Percentiles rank a stretch among this genome's conserved stretches.
These are phyloP conservation scores for Melieria picta DNA, from an alignment of 2,888 invertebrate genomes.

Conservation along the genomic window DNA sequence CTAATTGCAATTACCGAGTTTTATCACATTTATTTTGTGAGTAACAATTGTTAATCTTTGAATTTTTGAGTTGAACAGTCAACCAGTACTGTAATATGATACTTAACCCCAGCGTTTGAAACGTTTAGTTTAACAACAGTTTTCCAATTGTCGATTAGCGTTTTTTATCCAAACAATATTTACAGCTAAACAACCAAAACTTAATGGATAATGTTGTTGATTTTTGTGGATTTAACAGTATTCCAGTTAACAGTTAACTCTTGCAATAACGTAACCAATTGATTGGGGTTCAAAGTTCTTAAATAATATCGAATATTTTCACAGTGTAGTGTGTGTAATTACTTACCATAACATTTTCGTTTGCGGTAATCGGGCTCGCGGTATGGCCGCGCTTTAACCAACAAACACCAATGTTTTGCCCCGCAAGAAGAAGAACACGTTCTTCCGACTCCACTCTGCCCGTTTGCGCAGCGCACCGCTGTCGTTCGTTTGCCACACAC, in stretches of 20 bases:
- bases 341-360: conserved; percentile 11
- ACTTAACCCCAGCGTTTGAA: conserved; percentile 20
- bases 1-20: not conserved
- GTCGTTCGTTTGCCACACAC: conserved; percentile 5
- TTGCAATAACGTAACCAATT: conserved; percentile 15
- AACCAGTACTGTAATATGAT: not conserved
- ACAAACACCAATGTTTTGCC: not conserved
- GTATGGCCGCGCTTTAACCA: not conserved
- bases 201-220: conserved; percentile 4
- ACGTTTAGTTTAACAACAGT: conserved; percentile 53
- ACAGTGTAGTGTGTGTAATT: conserved; percentile 60
- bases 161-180: not conserved
- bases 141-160: conserved; percentile 32
- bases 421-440: too few species aligned
- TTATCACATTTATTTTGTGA: conserved; percentile 41
- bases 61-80: not conserved
- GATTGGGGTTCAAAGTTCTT: conserved; percentile 18
- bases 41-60: conserved; percentile 39
- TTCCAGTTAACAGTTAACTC: conserved; percentile 19
- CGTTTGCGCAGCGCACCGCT: too few species aligned
- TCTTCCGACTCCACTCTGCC: too few species aligned
- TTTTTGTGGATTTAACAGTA: conserved; percentile 13
- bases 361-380: too few species aligned
- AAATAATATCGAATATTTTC: conserved; percentile 34
- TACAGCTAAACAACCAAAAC: not conserved